Evolutionary conservation across 2,888 invertebrate genomes (phyloP).

Genomic region (Orgyia antiqua): DNA sequence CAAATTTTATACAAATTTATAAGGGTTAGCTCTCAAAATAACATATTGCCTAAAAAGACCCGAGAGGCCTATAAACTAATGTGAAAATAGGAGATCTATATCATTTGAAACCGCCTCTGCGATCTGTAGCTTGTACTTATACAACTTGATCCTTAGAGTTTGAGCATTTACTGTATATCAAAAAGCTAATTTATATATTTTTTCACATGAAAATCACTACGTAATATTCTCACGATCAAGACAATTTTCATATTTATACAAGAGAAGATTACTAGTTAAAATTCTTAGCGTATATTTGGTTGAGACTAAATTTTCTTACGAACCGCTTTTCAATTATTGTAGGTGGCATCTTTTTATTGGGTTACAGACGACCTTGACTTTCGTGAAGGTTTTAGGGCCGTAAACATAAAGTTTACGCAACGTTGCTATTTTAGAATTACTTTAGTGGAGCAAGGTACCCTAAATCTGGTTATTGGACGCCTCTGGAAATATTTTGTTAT

Average conservation of each 20-base stretch:
- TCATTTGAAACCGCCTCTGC: too few relatives aligned
- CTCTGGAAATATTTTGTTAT: constrained; percentile 1
- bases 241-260: constrained; percentile 4
- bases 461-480: background rate
- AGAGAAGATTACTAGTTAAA: constrained; percentile 2
- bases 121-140: too few relatives aligned
- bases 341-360: constrained; percentile 12
- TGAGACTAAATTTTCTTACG: constrained; percentile 8
- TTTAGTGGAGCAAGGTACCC: background rate
- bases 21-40: too few relatives aligned
- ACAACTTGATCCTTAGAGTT: too few relatives aligned
- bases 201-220: background rate
- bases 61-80: too few relatives aligned
- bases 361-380: constrained; percentile 12
- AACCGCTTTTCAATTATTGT: constrained; percentile 20
- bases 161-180: too few relatives aligned
- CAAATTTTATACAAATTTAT: too few relatives aligned
- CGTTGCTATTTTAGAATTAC: constrained; percentile 6
- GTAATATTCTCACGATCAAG: constrained; percentile 2
- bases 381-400: constrained; percentile 6
- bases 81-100: too few relatives aligned
- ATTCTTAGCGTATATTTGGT: constrained; percentile 7
- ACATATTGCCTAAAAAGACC: too few relatives aligned
- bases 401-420: constrained; percentile 9
- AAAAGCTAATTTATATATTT: too few relatives aligned